phyloP scores from a whole-genome alignment of 1,140 invertebrate genomes.

The Hesperophylax magnus region DNA sequence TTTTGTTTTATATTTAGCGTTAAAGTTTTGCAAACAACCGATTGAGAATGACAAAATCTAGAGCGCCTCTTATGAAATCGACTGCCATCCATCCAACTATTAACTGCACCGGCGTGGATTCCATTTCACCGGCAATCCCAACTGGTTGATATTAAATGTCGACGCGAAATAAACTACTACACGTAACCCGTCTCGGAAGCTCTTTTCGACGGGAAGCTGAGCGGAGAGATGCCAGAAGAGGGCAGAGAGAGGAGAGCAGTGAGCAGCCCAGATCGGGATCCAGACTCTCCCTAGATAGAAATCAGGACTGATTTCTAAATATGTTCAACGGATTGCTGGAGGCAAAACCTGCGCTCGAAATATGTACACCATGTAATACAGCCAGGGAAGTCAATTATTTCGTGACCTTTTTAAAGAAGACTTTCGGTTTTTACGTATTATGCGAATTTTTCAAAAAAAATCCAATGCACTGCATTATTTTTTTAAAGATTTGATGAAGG shows the following conservation, averaged over 20 bases:
- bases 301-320: conserved; percentile 20
- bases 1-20: no score
- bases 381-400: neutral
- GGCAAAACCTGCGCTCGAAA: neutral
- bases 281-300: conserved; percentile 14
- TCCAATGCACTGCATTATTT: no score
- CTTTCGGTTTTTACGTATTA: no score
- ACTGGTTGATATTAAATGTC: conserved; percentile 9
- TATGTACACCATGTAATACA: neutral
- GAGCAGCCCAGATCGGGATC: neutral
- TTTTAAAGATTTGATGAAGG: no score
- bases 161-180: neutral
- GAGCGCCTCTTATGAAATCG: neutral
- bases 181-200: conserved; percentile 3
- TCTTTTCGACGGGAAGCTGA: neutral
- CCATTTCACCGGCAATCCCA: neutral
- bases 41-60: no score
- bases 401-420: no score
- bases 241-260: no score
- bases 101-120: neutral
- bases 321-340: neutral
- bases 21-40: no score
- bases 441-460: no score
- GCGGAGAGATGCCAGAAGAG: no score
- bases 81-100: neutral